Evolutionary conservation across 2,888 invertebrate species (phyloP).

Genomic region (Stenichneumon culpator): DNA sequence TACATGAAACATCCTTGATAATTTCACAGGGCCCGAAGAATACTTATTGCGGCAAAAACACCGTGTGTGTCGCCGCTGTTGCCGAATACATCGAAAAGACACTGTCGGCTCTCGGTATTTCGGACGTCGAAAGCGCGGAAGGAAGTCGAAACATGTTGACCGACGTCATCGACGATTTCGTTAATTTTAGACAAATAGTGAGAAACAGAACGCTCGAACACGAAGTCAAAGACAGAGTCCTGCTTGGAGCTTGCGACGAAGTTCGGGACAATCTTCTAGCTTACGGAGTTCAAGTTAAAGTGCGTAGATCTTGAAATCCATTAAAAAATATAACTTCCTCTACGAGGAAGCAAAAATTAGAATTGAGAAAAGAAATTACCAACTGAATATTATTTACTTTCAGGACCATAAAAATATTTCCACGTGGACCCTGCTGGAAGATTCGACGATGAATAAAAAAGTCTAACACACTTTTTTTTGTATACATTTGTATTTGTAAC

Average conservation of each 20-base stretch:
- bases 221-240: constrained; percentile 86
- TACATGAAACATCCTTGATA: not conserved
- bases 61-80: constrained; percentile 87
- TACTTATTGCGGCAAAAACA: constrained; percentile 76
- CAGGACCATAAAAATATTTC: constrained; percentile 76
- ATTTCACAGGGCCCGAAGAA: constrained; percentile 62
- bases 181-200: constrained; percentile 88
- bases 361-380: not conserved
- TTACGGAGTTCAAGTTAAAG: constrained; percentile 90
- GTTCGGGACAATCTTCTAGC: constrained; percentile 88
- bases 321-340: too few species aligned
- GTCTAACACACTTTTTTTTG: constrained; percentile 31
- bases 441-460: constrained; percentile 28
- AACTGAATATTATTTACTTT: constrained; percentile 54
- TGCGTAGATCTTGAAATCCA: constrained; percentile 63
- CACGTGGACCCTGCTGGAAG: constrained; percentile 74
- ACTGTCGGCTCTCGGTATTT: constrained; percentile 81
- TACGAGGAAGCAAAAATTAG: too few species aligned
- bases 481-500: constrained; percentile 34
- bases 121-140: constrained; percentile 43
- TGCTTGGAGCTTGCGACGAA: constrained; percentile 89
- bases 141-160: constrained; percentile 81
- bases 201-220: constrained; percentile 87
- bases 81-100: constrained; percentile 87
- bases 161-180: constrained; percentile 88